A percentile compares a stretch with the other conserved stretches of the same genome.
These are phyloP conservation scores for Cinclus cinclus DNA, from an alignment of 2,113 vertebrate genomes.

Conservation along the genomic window DNA sequence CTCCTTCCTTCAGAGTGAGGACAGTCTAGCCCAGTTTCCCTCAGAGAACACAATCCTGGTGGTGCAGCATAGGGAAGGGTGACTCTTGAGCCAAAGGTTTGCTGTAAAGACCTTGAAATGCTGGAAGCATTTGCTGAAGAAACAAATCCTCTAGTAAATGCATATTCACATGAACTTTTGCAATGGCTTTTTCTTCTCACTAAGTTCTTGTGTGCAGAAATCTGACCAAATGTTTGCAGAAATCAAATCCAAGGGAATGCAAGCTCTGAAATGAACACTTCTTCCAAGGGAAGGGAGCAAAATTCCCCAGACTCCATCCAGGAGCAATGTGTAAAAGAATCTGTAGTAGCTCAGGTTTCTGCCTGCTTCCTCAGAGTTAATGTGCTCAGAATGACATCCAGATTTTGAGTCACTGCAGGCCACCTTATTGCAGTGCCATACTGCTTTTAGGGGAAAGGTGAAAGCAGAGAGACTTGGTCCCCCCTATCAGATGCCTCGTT, in stretches of 20 bases:
- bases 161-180: not conserved
- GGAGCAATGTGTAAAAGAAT: not conserved
- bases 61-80: not conserved
- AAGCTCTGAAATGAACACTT: fast-evolving
- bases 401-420: not conserved
- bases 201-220: not conserved
- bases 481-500: not conserved
- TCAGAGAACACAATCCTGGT: not conserved
- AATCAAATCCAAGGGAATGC: not conserved
- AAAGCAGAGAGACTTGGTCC: not conserved
- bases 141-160: not conserved
- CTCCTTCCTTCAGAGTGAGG: not conserved
- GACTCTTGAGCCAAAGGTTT: not conserved
- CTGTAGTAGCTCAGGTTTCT: not conserved
- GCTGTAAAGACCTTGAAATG: not conserved
- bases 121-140: not conserved
- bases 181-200: not conserved
- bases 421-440: not conserved
- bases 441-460: not conserved
- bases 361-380: not conserved
- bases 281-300: not conserved
- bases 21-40: not conserved
- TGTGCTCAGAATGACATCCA: not conserved
- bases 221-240: not conserved
- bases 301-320: not conserved